phyloP scores from a whole-genome alignment of 2,888 invertebrate genomes.

The Eurytoma adleriae region DNA sequence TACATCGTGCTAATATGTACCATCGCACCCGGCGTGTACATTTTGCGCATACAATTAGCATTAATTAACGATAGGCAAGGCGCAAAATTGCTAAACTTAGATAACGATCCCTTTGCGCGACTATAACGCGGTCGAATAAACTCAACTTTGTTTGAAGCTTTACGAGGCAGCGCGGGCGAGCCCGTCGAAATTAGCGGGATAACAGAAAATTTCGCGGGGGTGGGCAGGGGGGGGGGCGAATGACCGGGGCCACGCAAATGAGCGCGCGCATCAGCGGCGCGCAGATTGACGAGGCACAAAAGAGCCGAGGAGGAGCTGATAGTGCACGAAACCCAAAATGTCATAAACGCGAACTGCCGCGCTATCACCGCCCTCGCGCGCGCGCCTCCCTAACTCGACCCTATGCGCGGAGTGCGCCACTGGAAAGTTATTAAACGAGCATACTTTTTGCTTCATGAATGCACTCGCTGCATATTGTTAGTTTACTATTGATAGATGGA shows the following conservation, averaged over 20 bases:
- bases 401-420: no score
- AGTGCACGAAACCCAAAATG: conserved; percentile 9
- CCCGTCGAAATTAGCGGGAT: conserved; percentile 14
- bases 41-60: no score
- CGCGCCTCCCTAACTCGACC: no score
- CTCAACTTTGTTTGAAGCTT: conserved; percentile 4
- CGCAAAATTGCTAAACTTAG: conserved; percentile 1
- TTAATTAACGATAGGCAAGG: not conserved
- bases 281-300: conserved; percentile 14
- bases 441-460: no score
- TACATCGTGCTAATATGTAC: no score
- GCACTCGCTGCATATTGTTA: no score
- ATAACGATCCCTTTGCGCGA: not conserved
- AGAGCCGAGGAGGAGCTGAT: not conserved
- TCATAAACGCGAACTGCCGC: conserved; percentile 7
- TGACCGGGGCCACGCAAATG: not conserved
- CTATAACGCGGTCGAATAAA: not conserved
- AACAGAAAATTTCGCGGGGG: conserved; percentile 8
- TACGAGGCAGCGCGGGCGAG: not conserved
- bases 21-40: no score
- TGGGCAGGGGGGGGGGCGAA: not conserved
- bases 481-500: no score
- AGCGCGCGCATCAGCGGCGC: not conserved
- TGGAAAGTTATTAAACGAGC: no score
- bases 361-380: not conserved